Conservation (phyloP, 2,113 vertebrate genomes). For the Zosterops borbonicus region DNA sequence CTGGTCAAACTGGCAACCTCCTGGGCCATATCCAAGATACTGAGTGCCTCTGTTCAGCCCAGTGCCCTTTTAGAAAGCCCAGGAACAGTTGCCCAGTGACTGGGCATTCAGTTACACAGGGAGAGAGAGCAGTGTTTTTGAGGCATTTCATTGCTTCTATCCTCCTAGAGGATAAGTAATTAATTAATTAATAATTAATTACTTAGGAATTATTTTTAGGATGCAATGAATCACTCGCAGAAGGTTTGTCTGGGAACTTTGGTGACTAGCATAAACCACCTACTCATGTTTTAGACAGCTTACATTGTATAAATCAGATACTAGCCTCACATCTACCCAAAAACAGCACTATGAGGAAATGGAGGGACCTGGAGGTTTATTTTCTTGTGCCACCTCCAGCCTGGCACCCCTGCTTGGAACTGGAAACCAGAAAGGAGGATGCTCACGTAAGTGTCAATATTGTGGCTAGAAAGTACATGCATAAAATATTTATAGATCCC, state of each 20-base stretch:
- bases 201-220: background rate
- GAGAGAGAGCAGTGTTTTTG: background rate
- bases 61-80: background rate
- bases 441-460: background rate
- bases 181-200: too few relatives aligned
- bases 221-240: background rate
- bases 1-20: background rate
- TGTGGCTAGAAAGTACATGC: background rate
- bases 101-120: background rate
- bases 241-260: background rate
- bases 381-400: background rate
- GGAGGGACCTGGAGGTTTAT: background rate
- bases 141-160: background rate
- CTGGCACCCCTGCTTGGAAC: background rate
- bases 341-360: background rate
- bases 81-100: background rate
- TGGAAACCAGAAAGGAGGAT: background rate
- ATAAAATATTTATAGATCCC: background rate
- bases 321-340: background rate
- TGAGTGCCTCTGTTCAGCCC: background rate
- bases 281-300: background rate
- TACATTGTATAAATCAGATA: background rate
- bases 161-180: background rate
- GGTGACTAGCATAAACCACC: background rate
- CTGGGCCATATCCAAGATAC: background rate